A percentile compares a stretch with the other conserved stretches of the same genome.
Conservation (phyloP, 1,140 invertebrate genomes). For the Telenomus remus region DNA sequence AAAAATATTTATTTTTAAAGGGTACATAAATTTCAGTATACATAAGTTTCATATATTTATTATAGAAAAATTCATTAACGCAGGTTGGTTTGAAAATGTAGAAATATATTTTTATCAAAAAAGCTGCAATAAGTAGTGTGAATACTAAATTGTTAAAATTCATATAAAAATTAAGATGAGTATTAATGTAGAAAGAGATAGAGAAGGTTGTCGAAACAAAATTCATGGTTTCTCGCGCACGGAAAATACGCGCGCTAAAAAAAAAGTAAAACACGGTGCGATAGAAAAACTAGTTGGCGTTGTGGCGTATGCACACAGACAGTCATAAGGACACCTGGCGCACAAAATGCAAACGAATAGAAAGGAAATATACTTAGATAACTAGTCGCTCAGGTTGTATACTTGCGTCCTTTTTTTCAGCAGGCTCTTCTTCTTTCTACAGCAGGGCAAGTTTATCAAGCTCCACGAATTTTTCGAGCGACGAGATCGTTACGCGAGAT, state of each 20-base stretch:
- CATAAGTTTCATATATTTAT: no score
- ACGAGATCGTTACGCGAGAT: slow-evolving; percentile 62
- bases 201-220: not conserved
- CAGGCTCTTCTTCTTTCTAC: slow-evolving; percentile 7
- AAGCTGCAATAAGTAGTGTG: no score
- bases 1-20: no score
- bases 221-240: slow-evolving; percentile 49
- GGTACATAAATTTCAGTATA: no score
- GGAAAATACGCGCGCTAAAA: slow-evolving; percentile 44
- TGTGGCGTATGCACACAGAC: slow-evolving; percentile 27
- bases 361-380: slow-evolving; percentile 71
- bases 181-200: no score
- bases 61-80: no score
- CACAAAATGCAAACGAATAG: slow-evolving; percentile 63
- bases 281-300: slow-evolving; percentile 64
- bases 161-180: no score
- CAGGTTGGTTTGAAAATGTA: no score
- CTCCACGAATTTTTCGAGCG: slow-evolving; percentile 60
- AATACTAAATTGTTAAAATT: no score
- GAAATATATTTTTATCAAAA: no score
- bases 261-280: slow-evolving; percentile 14
- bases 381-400: slow-evolving; percentile 57
- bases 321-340: slow-evolving; percentile 71
- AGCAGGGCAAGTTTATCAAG: slow-evolving; percentile 52
- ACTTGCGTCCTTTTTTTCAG: slow-evolving; percentile 5